phyloP scores from a whole-genome alignment of 2,113 vertebrate genomes.

The Larimichthys crocea region DNA sequence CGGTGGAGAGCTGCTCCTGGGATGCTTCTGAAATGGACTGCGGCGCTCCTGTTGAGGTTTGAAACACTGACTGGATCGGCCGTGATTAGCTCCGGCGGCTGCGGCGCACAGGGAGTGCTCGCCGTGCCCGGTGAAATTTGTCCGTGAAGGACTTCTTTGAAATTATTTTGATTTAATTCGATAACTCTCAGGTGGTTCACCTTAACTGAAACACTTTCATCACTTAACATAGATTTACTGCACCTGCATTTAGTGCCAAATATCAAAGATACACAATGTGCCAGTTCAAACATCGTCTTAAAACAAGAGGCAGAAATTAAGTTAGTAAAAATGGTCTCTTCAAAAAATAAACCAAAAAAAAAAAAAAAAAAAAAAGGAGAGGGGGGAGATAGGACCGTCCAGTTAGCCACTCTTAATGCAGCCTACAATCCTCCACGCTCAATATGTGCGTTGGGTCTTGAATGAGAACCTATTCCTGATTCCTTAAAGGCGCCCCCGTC shows the following conservation, averaged over 20 bases:
- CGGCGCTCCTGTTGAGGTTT: too few species aligned
- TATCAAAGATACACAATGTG: slow-evolving; percentile 36
- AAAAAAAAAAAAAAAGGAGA: neutral
- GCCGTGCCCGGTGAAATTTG: too few species aligned
- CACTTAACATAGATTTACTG: slow-evolving; percentile 17
- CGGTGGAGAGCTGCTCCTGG: too few species aligned
- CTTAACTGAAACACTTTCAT: slow-evolving; percentile 37
- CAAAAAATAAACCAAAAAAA: slow-evolving; percentile 28
- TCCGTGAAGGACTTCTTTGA: slow-evolving; percentile 25
- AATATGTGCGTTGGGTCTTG: slow-evolving; percentile 33
- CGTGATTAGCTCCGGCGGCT: too few species aligned
- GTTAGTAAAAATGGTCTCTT: slow-evolving; percentile 59
- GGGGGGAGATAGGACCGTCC: neutral
- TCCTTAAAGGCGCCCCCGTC: slow-evolving; percentile 16
- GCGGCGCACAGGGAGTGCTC: too few species aligned
- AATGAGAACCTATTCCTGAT: slow-evolving; percentile 57
- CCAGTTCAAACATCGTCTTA: slow-evolving; percentile 27
- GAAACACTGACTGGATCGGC: too few species aligned
- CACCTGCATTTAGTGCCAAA: slow-evolving; percentile 36
- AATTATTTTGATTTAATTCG: slow-evolving; percentile 2
- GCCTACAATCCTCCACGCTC: slow-evolving; percentile 36
- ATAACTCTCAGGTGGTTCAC: neutral
- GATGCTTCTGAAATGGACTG: too few species aligned
- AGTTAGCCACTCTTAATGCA: slow-evolving; percentile 38
- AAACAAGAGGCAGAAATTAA: slow-evolving; percentile 54